Evolutionary conservation across 2,797 vertebrate species (phyloP).

Genomic region (Mus spretus): DNA sequence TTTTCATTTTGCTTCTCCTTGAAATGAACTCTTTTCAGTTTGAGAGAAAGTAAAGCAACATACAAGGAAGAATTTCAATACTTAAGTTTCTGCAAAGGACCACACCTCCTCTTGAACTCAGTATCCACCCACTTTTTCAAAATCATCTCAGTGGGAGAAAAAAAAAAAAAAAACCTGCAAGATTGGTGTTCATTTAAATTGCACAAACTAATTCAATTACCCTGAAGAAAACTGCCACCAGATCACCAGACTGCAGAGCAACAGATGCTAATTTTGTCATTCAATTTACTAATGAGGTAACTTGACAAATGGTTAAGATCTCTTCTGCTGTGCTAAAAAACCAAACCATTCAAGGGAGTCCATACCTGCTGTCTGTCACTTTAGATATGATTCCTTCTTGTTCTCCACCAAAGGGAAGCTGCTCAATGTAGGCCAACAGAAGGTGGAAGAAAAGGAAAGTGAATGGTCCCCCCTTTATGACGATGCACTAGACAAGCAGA

Average conservation of each 20-base stretch:
- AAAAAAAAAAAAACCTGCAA: neutral
- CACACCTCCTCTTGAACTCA: constrained; percentile 18
- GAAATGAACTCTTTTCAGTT: neutral
- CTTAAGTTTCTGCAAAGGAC: neutral
- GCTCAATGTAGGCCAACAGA: constrained; percentile 29
- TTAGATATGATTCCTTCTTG: neutral
- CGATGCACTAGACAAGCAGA: constrained; percentile 49
- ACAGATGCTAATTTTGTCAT: constrained; percentile 69
- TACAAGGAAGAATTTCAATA: neutral
- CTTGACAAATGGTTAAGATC: constrained; percentile 67
- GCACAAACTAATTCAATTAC: constrained; percentile 73
- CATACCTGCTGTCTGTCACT: neutral
- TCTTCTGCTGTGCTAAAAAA: constrained; percentile 45
- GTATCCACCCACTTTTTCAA: constrained; percentile 49
- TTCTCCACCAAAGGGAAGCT: constrained; percentile 8
- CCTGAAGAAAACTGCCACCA: constrained; percentile 69
- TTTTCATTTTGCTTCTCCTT: neutral
- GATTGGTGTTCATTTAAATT: constrained; percentile 67
- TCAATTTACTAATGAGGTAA: constrained; percentile 71
- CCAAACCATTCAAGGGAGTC: neutral
- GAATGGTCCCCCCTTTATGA: constrained; percentile 15
- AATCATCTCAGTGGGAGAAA: neutral
- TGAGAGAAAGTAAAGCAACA: neutral
- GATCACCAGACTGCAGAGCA: constrained; percentile 65
- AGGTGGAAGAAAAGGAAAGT: constrained; percentile 45